Conservation (phyloP, 2,113 vertebrate species). For the Alectura lathami region DNA sequence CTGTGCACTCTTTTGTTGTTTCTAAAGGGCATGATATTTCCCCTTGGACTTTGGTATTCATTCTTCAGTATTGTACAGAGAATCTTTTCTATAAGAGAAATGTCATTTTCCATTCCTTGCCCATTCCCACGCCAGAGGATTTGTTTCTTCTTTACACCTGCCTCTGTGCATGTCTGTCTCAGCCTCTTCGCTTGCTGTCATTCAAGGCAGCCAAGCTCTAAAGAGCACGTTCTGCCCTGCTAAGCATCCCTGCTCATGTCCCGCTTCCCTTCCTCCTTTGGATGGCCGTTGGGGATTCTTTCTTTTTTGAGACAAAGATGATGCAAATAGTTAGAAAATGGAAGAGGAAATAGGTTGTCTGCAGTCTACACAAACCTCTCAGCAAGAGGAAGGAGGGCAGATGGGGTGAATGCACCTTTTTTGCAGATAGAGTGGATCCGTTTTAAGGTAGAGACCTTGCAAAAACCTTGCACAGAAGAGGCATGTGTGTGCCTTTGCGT, state of each 20-base stretch:
- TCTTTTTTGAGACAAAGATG: constrained; percentile 21
- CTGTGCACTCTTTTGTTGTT: constrained; percentile 36
- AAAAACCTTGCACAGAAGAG: neutral
- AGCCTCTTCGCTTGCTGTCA: neutral
- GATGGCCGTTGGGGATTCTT: constrained; percentile 26
- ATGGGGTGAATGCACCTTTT: neutral
- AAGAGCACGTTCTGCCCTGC: constrained; percentile 63
- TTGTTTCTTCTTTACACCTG: constrained; percentile 38
- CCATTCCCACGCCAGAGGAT: constrained; percentile 32
- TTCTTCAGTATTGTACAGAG: constrained; percentile 24
- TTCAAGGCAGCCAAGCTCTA: constrained; percentile 54
- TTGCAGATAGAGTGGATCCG: neutral
- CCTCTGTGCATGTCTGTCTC: neutral
- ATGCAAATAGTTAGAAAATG: constrained; percentile 31
- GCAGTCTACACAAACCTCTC: neutral
- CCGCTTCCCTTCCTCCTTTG: neutral
- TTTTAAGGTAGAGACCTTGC: neutral
- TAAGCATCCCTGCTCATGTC: constrained; percentile 13
- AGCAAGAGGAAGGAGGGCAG: neutral
- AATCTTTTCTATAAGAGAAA: constrained; percentile 57
- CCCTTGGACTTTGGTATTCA: constrained; percentile 50
- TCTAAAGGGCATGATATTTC: constrained; percentile 70
- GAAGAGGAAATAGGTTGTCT: neutral
- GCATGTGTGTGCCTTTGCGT: fast-evolving
- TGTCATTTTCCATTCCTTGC: constrained; percentile 45